Base-by-base conservation (phyloP, 2,113 vertebrate species). In the Caranx melampygus region DNA sequence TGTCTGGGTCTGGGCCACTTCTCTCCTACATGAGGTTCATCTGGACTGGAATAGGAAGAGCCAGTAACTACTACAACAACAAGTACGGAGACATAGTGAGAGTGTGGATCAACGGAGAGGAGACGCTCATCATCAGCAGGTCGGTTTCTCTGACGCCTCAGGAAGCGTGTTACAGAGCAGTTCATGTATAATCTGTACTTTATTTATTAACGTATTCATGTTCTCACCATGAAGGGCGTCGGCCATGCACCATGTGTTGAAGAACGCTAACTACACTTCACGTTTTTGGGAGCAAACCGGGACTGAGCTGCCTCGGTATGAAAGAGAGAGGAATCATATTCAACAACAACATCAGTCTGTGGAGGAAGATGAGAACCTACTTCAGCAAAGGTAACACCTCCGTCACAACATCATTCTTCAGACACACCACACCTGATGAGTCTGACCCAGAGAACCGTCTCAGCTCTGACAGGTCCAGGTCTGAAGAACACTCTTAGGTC, bases 91-190 rank as follows among this genome's bases (percentile, higher is more conserved):
- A 98, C 69, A 96, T 98, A 14, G 96, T 96, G 58, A 92, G 97
- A 85, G 98, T 99, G 45, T 99, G 98, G 98, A 97, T 99, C 86
- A 87, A 95, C 6, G 97, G 98, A 12, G 96, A 98, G 89, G 97
- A 99, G 88, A 99, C 98, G 0, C 95, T 98, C 55, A 93, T 99
- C 58, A 94, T 99, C 75, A 98, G 98, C 97, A 98, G 97, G 98
- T 98, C 89, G 91, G 86, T 77, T 55, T 26, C 1, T 21, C 1
- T 67, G 20, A 26, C 47, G 37, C 13, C 18, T 37, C 6, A 51
- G n/a, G 3, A 52, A 40, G 13, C 9, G 40, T 44, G 35, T 44
- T 31, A 12, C 3, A 6, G 44, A 42, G 20, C 0, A 1, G n/a
- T 44, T 9, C n/a, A 55, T 1, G 18, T 0, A 47, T 40, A 6